Conservation (phyloP, 2,113 vertebrate genomes). For the Siphamia tubifer region DNA sequence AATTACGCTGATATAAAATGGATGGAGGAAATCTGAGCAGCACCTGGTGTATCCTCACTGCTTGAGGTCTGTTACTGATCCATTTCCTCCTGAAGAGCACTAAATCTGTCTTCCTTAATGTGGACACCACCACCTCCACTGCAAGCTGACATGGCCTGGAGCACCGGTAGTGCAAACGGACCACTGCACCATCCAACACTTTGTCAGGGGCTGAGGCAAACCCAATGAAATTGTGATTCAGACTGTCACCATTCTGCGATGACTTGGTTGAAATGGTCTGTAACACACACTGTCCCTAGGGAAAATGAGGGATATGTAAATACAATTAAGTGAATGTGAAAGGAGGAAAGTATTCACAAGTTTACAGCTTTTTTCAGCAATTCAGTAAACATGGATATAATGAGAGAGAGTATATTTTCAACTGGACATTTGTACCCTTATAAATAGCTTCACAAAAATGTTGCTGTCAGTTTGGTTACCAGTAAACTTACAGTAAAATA, state of each 20-base stretch:
- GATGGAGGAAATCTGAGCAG: constrained; percentile 83
- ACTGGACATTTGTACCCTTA: too few relatives aligned
- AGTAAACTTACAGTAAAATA: background rate
- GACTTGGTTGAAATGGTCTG: constrained; percentile 71
- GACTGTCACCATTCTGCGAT: constrained; percentile 23
- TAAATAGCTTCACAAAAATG: too few relatives aligned
- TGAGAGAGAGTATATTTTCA: background rate
- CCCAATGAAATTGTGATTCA: constrained; percentile 79
- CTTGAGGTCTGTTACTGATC: constrained; percentile 74
- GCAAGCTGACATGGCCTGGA: constrained; percentile 83
- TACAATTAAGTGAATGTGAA: background rate
- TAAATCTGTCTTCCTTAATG: constrained; percentile 79
- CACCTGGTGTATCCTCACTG: constrained; percentile 75
- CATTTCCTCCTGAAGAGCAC: constrained; percentile 86
- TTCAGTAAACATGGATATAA: background rate
- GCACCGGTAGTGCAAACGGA: constrained; percentile 85
- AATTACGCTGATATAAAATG: constrained; percentile 83
- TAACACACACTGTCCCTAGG: constrained; percentile 68
- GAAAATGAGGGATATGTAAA: constrained; percentile 52
- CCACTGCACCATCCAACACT: constrained; percentile 78
- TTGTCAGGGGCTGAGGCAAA: constrained; percentile 82
- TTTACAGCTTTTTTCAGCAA: background rate
- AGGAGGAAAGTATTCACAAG: background rate
- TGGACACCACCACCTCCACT: constrained; percentile 85
- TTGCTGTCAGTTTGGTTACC: background rate